Evolutionary conservation across 2,797 vertebrate species (phyloP).

Genomic region (Leptatherina wallacei): DNA sequence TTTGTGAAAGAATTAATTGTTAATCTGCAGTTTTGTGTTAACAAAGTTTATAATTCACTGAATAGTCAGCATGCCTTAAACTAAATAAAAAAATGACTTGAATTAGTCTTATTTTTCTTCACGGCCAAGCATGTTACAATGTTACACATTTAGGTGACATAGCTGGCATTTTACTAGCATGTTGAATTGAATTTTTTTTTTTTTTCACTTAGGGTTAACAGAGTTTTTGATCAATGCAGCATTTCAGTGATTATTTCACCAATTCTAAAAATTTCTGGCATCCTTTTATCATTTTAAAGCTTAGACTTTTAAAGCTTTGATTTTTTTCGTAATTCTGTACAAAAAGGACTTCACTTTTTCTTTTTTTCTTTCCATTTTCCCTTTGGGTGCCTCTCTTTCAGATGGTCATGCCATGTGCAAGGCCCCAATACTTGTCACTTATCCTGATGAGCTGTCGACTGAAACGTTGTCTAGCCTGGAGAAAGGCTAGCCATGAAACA

Average conservation of each 20-base stretch:
- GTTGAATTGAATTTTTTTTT: slow-evolving; percentile 10
- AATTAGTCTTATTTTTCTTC: slow-evolving; percentile 50
- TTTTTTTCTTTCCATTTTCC: slow-evolving; percentile 15
- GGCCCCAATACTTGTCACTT: slow-evolving; percentile 73
- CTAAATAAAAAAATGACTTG: slow-evolving; percentile 43
- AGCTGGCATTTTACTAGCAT: slow-evolving; percentile 21
- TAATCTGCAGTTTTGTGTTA: slow-evolving; percentile 68
- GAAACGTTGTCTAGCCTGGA: slow-evolving; percentile 64
- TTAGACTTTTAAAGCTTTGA: neutral
- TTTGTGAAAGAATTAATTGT: slow-evolving; percentile 61
- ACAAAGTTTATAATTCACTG: slow-evolving; percentile 57
- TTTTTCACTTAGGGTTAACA: slow-evolving; percentile 1
- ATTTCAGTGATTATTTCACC: slow-evolving; percentile 18
- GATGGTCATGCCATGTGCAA: slow-evolving; percentile 54
- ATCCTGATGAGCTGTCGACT: slow-evolving; percentile 74
- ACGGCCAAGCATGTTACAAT: slow-evolving; percentile 21
- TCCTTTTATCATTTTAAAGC: slow-evolving; percentile 36
- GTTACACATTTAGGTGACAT: slow-evolving; percentile 31
- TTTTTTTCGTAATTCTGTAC: slow-evolving; percentile 26
- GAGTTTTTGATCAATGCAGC: slow-evolving; percentile 31
- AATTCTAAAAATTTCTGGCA: slow-evolving; percentile 15
- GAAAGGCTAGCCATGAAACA: slow-evolving; percentile 67
- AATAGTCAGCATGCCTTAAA: slow-evolving; percentile 51
- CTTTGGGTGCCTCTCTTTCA: slow-evolving; percentile 44
- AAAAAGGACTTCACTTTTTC: neutral